Base-by-base conservation (phyloP, 2,888 invertebrate species). In the Patella pellucida region DNA sequence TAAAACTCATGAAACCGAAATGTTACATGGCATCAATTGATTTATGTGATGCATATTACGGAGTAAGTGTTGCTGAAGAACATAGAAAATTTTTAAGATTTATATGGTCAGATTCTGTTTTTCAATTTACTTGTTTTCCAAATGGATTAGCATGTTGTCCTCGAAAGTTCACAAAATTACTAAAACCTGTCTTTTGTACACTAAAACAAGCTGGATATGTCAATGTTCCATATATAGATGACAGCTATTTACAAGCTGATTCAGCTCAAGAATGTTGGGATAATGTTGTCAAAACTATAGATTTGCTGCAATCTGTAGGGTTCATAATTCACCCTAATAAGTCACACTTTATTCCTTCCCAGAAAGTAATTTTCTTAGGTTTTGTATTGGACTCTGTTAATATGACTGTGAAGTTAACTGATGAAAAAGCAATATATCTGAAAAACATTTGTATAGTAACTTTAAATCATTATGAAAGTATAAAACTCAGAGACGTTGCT, bases 161-260 rank as follows among this genome's bases (percentile, higher is more conserved):
- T 16, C 27, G 70, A n/a, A 41, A 31, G 15, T 70, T 70, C 50
- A 70, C 70, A 41, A 70, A 70, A n/a, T 14, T 70, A 50, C 11
- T 70, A 4, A 50, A 70, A 50, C 70, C 70, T 12, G 50, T 70
- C 14, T 70, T 23, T 15, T 16, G 41, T 70, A 14, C n/a, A 15
- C 54, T 54, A n/a, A 54, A 54, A 54, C 31, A 41, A 41, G 31
- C 31, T 41, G 31, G 31, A 41, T 41, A 41, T 41, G 31, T 41
- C 31, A 41, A 41, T 41, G 31, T 41, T 41, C 31, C 31, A 41
- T 41, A 41, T 41, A 41, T 41, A 41, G 31, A 41, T 41, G 31
- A 41, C 31, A 16, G 16, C 15, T 56, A 19, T 56, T 19, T 56
- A 16, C 16, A 19, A 11, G 56, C n/a, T 19, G 56, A 56, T 16